Conservation (phyloP, 2,797 vertebrate genomes). For the Parauchenoglanis ngamensis region DNA sequence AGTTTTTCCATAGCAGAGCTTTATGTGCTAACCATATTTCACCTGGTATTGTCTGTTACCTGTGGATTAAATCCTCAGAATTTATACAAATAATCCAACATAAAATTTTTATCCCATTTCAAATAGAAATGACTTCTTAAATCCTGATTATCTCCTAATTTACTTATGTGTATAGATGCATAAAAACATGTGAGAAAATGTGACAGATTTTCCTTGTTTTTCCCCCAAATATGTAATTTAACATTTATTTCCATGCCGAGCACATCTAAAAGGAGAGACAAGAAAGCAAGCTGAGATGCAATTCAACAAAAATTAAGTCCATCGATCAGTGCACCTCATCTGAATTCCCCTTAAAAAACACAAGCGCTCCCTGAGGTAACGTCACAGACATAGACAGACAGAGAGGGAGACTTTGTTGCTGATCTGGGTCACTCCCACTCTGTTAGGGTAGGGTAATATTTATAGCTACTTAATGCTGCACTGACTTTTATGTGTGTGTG, state of each 20-base stretch:
- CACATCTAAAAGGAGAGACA: neutral
- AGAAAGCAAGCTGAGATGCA: conserved; percentile 12
- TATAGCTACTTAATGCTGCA: conserved; percentile 44
- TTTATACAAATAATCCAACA: neutral
- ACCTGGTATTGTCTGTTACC: neutral
- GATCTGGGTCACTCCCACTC: conserved; percentile 49
- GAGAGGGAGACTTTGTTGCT: conserved; percentile 27
- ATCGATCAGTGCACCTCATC: conserved; percentile 32
- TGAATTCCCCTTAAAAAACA: neutral
- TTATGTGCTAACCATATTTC: neutral
- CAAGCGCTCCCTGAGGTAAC: conserved; percentile 13
- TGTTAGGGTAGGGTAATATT: conserved; percentile 28
- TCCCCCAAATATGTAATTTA: neutral
- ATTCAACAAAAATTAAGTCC: conserved; percentile 35
- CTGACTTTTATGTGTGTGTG: conserved; percentile 14
- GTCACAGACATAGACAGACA: conserved; percentile 14
- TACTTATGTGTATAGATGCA: neutral
- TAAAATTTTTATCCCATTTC: neutral
- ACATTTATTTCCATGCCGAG: neutral
- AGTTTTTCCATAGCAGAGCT: no score
- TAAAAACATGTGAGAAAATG: neutral
- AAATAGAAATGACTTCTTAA: neutral
- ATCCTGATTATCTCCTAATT: neutral
- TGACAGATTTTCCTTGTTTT: neutral
- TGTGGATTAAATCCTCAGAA: conserved; percentile 2